These are phyloP conservation scores for Pangasianodon gigas DNA, from an alignment of 2,113 vertebrate species.

Conservation along the genomic window DNA sequence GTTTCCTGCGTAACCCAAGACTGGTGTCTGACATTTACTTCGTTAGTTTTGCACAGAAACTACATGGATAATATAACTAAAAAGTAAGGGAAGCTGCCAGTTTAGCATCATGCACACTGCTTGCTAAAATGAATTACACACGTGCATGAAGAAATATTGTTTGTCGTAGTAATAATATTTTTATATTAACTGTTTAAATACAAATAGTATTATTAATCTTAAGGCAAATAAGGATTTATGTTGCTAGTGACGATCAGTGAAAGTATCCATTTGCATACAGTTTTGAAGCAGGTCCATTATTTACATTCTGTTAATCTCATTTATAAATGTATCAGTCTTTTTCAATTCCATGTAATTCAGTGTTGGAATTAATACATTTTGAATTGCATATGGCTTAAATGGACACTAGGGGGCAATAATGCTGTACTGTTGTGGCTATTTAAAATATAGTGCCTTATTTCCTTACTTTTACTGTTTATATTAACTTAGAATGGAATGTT, in stretches of 20 bases:
- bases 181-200: background rate
- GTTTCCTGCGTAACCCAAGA: background rate
- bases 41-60: background rate
- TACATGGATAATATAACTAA: background rate
- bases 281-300: background rate
- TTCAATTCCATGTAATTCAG: background rate
- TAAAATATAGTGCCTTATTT: background rate
- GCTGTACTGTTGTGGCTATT: background rate
- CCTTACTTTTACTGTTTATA: background rate
- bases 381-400: background rate
- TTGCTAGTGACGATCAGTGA: background rate
- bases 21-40: background rate
- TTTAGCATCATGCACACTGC: background rate
- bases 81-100: background rate
- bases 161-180: background rate
- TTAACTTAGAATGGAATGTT: background rate
- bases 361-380: background rate
- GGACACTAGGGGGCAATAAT: constrained; percentile 22
- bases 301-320: background rate
- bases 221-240: background rate
- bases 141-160: background rate
- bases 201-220: background rate
- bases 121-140: background rate
- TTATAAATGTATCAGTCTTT: background rate
- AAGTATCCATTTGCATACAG: background rate